Evolutionary conservation across 2,888 invertebrate genomes (phyloP), one percentile per base, ranked within the genome.

Genomic region (Scrobipalpa costella): DNA sequence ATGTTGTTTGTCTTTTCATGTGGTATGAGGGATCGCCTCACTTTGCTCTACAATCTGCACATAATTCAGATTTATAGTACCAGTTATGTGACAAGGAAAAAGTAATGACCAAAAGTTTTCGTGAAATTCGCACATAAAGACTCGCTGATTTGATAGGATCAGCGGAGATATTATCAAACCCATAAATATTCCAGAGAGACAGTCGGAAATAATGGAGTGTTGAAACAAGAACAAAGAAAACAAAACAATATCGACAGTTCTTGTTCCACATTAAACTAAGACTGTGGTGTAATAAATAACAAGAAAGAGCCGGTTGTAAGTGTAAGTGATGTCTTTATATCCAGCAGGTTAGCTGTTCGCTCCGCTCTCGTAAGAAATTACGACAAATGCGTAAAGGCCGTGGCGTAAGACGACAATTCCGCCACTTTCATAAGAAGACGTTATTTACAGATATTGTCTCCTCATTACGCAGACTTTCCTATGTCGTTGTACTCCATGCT

Each of bases 361-460:
- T 81, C 69, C 80, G 81, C 83, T 85, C 84, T 85, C 83, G 78
- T 84, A 83, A 84, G 80, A 83, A 81, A 84, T 88, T 84, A 83
- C 84, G 76, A 79, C 83, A 82, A 85, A 86, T 80, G 79, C 83
- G 82, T 88, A 88, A 89, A 86, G 74, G 75, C 72, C 80, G 78
- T 84, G 84, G 79, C 84, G 85, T 83, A 86, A 87, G 77, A 78
- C 73, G 72, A 83, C 81, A 80, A 82, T 79, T 83, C 80, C 72
- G 62, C 60, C 57, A 66, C 66, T 66, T 66, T 66, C 66, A 69
- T 80, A 77, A 75, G 70, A 77, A 77, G 75, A 78, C 68, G 69
- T 67, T 76, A 75, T 77, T 78, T 72, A 70, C 73, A 70, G 76
- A 78, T 74, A 70, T 73, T 69, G 68, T 68, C 67, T 68, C 64